Evolutionary conservation across 2,113 vertebrate genomes (phyloP), one percentile per base, ranked within the genome.

Genomic region (Semicossyphus pulcher): DNA sequence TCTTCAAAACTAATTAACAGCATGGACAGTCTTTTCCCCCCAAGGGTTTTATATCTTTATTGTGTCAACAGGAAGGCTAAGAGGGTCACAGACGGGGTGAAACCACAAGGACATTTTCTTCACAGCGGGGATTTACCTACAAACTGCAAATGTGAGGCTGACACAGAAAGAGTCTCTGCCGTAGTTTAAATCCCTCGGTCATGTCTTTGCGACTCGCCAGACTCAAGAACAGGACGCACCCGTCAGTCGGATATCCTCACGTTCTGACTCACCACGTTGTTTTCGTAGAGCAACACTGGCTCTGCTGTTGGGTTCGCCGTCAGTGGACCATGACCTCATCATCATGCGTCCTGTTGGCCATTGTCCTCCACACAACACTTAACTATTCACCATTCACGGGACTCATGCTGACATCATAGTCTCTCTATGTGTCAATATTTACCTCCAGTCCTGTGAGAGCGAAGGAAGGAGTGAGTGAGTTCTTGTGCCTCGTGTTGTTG

Each of bases 281-380:
- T 81, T 82, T 79, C n/a, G n/a, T 20, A 62, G 32, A 65, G 20
- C 59, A 72, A 54, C 72, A 64, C 57, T 61, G 70, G 31, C 69
- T 73, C 59, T 15, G 16, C 48, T 65, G 62, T 73, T 54, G 28
- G 20, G 44, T 54, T 47, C 47, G 67, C 41, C 37, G 75, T 52
- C 23, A 48, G 32, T 16, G 58, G 37, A 64, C 53, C 9, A 42
- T 85, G 89, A 86, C 76, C 74, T 88, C 85, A 83, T 69, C 63
- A 60, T 61, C 80, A 68, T 11, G 23, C 20, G 20, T 72, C 78
- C 48, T 65, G 75, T 70, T 20, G 45, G 20, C 60, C 67, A 87
- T 89, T 91, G 85, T 91, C 87, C 72, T 64, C 47, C 42, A 6
- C 16, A 80, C 76, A 80, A 54, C 59, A 7, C 70, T 58, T 10